phyloP scores from a whole-genome alignment of 92 coral and sea anemone species.

The Galaxea fascicularis region DNA sequence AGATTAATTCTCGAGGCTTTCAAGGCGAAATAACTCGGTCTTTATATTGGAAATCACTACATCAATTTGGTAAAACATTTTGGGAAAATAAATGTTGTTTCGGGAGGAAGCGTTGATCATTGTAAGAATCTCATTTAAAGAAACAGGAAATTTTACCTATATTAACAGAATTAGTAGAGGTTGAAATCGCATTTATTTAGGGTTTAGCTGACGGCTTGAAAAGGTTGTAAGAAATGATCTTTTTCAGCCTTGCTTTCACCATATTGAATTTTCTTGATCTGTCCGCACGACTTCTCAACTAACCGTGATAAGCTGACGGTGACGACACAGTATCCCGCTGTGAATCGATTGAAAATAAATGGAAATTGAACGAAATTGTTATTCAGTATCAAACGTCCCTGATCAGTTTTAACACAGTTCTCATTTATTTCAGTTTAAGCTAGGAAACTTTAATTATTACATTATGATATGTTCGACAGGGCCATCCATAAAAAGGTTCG shows the following conservation, averaged over 20 bases:
- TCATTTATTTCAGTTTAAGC: no score
- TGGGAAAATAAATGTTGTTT: background rate
- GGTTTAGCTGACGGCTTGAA: background rate
- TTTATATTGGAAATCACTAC: background rate
- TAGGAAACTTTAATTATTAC: no score
- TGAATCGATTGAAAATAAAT: no score
- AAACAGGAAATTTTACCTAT: background rate
- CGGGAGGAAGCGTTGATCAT: background rate
- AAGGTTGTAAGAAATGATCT: background rate
- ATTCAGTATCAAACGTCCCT: no score
- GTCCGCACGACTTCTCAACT: no score
- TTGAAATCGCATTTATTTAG: background rate
- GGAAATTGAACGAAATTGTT: no score
- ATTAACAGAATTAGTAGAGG: background rate
- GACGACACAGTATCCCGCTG: no score
- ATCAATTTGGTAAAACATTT: background rate
- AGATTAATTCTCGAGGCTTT: background rate
- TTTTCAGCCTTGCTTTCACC: background rate
- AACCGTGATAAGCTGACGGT: no score
- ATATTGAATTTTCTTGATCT: background rate
- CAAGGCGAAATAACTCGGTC: background rate
- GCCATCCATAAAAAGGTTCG: no score
- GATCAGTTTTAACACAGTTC: no score
- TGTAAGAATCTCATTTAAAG: background rate
- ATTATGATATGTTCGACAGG: no score